These are phyloP conservation scores for Carcinoscorpius rotundicauda DNA, from an alignment of 1,140 invertebrate species.

Conservation along the genomic window DNA sequence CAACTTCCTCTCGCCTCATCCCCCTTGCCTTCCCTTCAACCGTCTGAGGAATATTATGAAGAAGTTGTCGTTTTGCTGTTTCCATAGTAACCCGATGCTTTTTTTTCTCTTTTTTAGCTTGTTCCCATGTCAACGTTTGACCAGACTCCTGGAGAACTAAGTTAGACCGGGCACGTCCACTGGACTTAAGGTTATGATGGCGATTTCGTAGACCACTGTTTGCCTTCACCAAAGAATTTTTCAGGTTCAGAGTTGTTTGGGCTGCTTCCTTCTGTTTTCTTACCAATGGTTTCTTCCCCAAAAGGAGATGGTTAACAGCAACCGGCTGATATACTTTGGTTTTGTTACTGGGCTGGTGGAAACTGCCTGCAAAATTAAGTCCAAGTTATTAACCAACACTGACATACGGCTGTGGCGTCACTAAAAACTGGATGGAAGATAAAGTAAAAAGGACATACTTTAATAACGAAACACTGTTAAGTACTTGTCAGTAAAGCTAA, in stretches of 20 bases:
- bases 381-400: no score
- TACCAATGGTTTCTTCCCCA: slow-evolving; percentile 45
- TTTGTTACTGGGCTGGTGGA: no score
- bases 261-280: slow-evolving; percentile 12
- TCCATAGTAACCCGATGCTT: neutral
- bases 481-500: no score
- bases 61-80: neutral
- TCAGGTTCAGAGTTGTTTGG: neutral
- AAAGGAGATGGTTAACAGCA: slow-evolving; percentile 67
- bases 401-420: no score
- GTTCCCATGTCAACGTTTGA: neutral
- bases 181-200: neutral
- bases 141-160: neutral
- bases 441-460: no score
- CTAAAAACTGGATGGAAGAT: no score
- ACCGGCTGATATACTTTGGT: slow-evolving; percentile 37
- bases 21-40: neutral
- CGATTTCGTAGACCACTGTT: neutral
- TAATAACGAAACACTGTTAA: no score
- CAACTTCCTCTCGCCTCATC: neutral
- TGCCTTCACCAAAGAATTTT: neutral
- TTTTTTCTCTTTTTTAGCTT: neutral
- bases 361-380: no score
- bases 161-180: neutral
- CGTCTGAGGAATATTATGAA: neutral